Conservation (phyloP, 2,797 vertebrate species). For the Gymnocypris eckloni region DNA sequence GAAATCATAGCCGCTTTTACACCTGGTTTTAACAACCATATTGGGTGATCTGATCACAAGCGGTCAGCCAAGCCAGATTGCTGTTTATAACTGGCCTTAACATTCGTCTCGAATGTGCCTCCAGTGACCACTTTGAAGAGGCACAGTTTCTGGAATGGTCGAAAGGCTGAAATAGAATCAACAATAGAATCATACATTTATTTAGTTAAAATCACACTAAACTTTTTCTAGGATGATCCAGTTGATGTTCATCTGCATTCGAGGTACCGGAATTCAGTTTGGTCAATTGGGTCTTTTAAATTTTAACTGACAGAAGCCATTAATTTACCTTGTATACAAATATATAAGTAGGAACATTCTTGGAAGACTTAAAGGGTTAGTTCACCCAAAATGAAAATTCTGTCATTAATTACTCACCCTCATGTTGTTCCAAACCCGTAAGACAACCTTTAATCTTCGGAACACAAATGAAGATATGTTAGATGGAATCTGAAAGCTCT, state of each 20-base stretch:
- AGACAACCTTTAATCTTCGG: too few species aligned
- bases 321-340: neutral
- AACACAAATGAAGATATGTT: too few species aligned
- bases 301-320: neutral
- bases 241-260: neutral
- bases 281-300: neutral
- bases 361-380: too few species aligned
- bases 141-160: neutral
- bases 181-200: too few species aligned
- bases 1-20: slow-evolving; percentile 5
- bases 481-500: too few species aligned
- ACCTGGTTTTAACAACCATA: neutral
- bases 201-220: neutral
- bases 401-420: too few species aligned
- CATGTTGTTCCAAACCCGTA: too few species aligned
- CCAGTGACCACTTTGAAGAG: neutral
- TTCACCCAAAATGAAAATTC: too few species aligned
- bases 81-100: slow-evolving; percentile 6
- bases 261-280: neutral
- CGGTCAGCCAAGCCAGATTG: neutral
- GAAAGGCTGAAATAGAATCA: neutral
- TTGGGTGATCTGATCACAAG: neutral
- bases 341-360: too few species aligned
- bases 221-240: neutral
- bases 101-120: neutral